Evolutionary conservation across 2,797 vertebrate species (phyloP).

Genomic region (Sebastes minor): DNA sequence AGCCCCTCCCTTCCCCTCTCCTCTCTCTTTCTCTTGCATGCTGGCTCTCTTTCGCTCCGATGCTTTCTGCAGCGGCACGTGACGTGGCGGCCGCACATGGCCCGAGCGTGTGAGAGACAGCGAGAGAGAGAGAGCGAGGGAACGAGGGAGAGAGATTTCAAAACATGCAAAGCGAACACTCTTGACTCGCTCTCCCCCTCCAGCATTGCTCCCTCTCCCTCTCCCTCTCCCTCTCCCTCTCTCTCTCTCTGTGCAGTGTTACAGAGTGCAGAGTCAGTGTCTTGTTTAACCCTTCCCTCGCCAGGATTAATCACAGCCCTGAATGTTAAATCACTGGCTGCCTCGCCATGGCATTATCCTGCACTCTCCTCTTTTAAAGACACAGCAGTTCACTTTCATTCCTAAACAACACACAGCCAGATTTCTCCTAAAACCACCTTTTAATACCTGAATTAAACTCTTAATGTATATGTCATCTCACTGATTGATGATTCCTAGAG

Average conservation of each 20-base stretch:
- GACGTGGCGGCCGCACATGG: slow-evolving; percentile 83
- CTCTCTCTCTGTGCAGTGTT: slow-evolving; percentile 31
- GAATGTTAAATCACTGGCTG: slow-evolving; percentile 42
- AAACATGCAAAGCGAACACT: slow-evolving; percentile 75
- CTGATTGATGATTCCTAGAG: neutral
- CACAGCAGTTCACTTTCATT: neutral
- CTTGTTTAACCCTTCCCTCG: slow-evolving; percentile 67
- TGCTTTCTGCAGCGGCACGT: slow-evolving; percentile 85
- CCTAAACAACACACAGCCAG: neutral
- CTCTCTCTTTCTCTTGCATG: slow-evolving; percentile 8
- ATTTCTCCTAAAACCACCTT: neutral
- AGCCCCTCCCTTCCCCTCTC: neutral
- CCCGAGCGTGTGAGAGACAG: slow-evolving; percentile 80
- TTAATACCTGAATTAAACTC: neutral
- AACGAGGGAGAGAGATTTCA: slow-evolving; percentile 61
- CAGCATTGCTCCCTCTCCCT: neutral
- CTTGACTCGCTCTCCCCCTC: slow-evolving; percentile 33
- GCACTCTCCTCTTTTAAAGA: slow-evolving; percentile 35
- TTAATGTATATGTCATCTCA: neutral
- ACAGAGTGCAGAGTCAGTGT: slow-evolving; percentile 71
- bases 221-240: neutral
- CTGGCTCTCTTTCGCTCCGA: slow-evolving; percentile 50
- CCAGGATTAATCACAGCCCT: slow-evolving; percentile 45
- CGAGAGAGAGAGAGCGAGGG: slow-evolving; percentile 23
- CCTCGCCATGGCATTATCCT: slow-evolving; percentile 16